Conservation (phyloP, 2,113 vertebrate species). For the Copsychus sechellarum region DNA sequence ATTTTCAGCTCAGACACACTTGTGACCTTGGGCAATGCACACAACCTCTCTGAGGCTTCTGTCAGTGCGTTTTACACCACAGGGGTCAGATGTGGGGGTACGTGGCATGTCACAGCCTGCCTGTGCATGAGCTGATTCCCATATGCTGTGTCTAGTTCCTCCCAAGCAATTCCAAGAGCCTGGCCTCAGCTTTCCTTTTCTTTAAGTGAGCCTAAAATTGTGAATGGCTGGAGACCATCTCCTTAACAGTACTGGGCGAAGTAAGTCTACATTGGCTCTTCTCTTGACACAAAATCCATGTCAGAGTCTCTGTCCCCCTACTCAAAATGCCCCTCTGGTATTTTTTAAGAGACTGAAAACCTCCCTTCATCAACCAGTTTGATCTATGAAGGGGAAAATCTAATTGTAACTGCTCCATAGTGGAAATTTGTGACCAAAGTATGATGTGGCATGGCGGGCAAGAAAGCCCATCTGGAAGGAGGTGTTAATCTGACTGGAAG, state of each 20-base stretch:
- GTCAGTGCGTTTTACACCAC: background rate
- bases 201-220: background rate
- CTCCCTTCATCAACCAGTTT: background rate
- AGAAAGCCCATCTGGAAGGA: background rate
- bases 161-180: background rate
- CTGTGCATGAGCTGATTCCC: background rate
- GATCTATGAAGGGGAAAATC: background rate
- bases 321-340: background rate
- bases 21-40: background rate
- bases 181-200: background rate
- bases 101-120: background rate
- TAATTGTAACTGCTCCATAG: background rate
- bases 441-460: background rate
- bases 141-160: background rate
- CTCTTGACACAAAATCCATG: background rate
- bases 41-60: background rate
- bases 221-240: background rate
- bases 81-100: background rate
- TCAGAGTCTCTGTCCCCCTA: background rate
- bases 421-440: background rate
- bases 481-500: background rate
- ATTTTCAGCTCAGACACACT: background rate
- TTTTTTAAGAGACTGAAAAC: background rate
- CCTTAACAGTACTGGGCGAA: background rate
- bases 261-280: background rate